Evolutionary conservation across 2,797 vertebrate genomes (phyloP), one percentile per base, ranked within the genome.

Genomic region (Sebastes flavidus): DNA sequence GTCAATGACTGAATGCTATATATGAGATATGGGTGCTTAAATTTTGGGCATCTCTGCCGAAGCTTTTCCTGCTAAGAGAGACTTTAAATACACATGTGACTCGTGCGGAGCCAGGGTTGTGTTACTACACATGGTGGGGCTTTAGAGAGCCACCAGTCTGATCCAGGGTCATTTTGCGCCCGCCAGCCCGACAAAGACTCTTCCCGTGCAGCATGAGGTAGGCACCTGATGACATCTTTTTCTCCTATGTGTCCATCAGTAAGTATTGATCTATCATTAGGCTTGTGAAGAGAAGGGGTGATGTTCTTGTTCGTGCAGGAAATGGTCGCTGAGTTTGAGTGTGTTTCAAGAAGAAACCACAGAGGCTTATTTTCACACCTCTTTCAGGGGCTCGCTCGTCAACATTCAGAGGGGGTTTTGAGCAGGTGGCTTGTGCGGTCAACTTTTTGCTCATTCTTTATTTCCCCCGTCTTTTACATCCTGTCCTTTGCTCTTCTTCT

Each of bases 1-100:
- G 86, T 85, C 81, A 76, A 61, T 77, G 66, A 77, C 54, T 25
- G 24, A 80, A 74, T 42, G 68, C 85, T 88, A 75, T 77, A 80
- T 71, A 76, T 78, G 72, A 89, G 84, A 85, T 86, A 58, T 42
- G 87, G 75, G 24, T 55, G 73, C 83, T 92, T 93, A 92, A 60
- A 91, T 89, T 92, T 80, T 34, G 77, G 22, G 8, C 83, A 69
- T 87, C 81, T 86, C 34, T 63, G 80, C 87, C 70, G 75, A 80
- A 76, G 86, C 88, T 90, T 77, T 91, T 91, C 78, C 80, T 84
- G 85, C 82, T 70, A 91, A 85, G 88, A 86, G 77, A 68, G 77
- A 90, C 92, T 94, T 94, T 93, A 94, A 94, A 95, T 94, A 94
- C 87, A 87, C 85, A 24, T 71, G 71, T 88, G 91, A 90, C 88